These are phyloP conservation scores for Myocastor coypus DNA, from an alignment of 2,113 vertebrate genomes.

Conservation along the genomic window DNA sequence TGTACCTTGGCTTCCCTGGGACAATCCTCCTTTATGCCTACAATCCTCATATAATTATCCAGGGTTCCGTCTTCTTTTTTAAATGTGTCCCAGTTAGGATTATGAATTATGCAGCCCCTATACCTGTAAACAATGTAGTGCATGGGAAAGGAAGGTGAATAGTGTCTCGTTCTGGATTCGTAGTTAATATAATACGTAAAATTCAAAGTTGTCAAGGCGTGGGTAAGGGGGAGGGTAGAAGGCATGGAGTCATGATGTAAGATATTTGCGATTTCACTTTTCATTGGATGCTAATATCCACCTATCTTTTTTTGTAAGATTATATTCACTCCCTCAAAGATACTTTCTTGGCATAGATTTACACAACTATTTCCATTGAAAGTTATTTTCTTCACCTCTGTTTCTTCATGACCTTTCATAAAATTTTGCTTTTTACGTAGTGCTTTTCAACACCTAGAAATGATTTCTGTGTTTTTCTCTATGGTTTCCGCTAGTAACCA, in stretches of 20 bases:
- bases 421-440: background rate
- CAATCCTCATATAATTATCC: background rate
- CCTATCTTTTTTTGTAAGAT: background rate
- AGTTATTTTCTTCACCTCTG: accelerated
- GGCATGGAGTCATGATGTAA: background rate
- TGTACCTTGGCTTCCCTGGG: background rate
- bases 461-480: background rate
- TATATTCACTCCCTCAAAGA: background rate
- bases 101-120: background rate
- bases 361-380: background rate
- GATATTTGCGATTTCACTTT: background rate
- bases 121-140: background rate
- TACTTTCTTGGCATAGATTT: background rate
- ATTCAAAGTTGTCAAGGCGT: background rate
- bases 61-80: background rate
- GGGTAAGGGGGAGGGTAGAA: background rate
- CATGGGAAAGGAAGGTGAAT: background rate
- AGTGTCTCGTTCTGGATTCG: background rate
- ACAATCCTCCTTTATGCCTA: background rate
- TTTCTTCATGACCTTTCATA: background rate
- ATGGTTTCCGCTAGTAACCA: background rate
- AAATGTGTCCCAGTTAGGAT: background rate
- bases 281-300: background rate
- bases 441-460: background rate
- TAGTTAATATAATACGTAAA: background rate